A percentile compares a stretch with the other conserved stretches of the same genome.
These are phyloP conservation scores for Cetonia aurata DNA, from an alignment of 2,888 invertebrate species.

Conservation along the genomic window DNA sequence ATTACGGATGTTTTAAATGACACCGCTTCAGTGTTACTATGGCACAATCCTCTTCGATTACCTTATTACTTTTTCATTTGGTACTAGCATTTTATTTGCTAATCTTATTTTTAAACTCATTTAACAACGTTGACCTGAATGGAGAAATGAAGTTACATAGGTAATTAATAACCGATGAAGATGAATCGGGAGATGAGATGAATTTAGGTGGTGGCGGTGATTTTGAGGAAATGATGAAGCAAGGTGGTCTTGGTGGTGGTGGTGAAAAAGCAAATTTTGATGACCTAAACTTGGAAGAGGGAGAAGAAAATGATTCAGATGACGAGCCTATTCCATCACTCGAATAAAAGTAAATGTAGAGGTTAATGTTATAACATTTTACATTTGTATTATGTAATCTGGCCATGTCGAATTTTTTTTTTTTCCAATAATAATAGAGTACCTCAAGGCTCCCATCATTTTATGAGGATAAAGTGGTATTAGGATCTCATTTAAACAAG, in stretches of 20 bases:
- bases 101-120: too few relatives aligned
- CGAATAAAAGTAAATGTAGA: conserved; percentile 67
- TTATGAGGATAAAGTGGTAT: too few relatives aligned
- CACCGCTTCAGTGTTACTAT: too few relatives aligned
- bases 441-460: too few relatives aligned
- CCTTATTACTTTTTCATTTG: too few relatives aligned
- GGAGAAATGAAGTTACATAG: too few relatives aligned
- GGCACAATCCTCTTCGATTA: too few relatives aligned
- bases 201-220: conserved; percentile 68
- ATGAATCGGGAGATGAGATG: conserved; percentile 72
- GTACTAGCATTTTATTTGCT: too few relatives aligned
- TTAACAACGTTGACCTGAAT: too few relatives aligned
- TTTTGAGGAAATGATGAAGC: conserved; percentile 80
- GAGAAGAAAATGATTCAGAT: conserved; percentile 77
- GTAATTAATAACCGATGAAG: too few relatives aligned
- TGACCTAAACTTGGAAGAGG: conserved; percentile 73
- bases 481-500: too few relatives aligned
- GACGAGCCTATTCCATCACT: conserved; percentile 85
- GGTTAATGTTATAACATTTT: conserved; percentile 31
- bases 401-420: conserved; percentile 37
- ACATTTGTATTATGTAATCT: conserved; percentile 45
- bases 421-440: conserved; percentile 30
- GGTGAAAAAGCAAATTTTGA: conserved; percentile 79
- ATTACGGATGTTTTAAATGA: too few relatives aligned
- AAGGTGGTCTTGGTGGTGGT: conserved; percentile 73